A percentile compares a stretch with the other conserved stretches of the same genome.
Evolutionary conservation across 2,888 invertebrate genomes (phyloP).

Genomic region (Pristionchus entomophagus): DNA sequence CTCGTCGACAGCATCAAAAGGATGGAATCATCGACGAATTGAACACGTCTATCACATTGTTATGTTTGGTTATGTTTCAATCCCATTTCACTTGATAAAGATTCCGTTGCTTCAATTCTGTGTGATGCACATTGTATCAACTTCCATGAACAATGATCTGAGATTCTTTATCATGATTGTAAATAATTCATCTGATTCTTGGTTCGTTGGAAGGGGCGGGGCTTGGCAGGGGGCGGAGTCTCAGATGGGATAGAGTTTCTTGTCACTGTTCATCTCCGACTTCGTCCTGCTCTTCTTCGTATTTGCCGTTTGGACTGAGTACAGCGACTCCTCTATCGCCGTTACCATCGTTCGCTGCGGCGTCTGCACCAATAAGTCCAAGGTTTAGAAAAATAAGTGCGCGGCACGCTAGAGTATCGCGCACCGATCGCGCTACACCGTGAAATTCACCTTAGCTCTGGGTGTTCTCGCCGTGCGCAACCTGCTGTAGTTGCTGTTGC

Average conservation of each 20-base stretch:
- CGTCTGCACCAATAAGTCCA: background rate
- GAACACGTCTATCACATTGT: background rate
- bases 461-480: constrained; percentile 30
- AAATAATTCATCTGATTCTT: no score
- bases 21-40: background rate
- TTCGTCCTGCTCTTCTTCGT: constrained; percentile 5
- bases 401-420: background rate
- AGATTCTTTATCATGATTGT: no score
- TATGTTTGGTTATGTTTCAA: no score
- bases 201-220: constrained; percentile 11
- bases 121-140: no score
- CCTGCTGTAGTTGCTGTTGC: constrained; percentile 36
- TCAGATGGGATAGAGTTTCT: constrained; percentile 26
- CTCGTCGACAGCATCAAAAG: constrained; percentile 12
- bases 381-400: constrained; percentile 3
- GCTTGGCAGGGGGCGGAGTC: background rate
- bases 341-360: constrained; percentile 16
- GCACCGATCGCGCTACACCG: background rate
- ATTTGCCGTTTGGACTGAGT: background rate
- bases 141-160: no score
- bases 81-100: no score
- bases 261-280: background rate
- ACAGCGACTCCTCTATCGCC: constrained; percentile 25
- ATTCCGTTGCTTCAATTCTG: no score
- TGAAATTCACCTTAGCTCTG: background rate